Evolutionary conservation across 2,888 invertebrate genomes (phyloP).

Genomic region (Agrilus mali): DNA sequence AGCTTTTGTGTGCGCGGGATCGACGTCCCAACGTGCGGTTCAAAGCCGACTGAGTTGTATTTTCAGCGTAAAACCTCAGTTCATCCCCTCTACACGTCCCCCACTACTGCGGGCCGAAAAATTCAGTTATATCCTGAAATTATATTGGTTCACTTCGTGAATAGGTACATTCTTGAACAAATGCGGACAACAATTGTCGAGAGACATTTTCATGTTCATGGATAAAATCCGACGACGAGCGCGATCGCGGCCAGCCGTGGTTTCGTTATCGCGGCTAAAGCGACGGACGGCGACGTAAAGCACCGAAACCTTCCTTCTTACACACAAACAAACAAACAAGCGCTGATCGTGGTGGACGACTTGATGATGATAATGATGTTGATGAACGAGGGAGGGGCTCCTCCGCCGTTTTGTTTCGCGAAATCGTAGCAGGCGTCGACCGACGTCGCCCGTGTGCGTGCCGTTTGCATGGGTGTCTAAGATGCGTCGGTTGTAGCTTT

Average conservation of each 20-base stretch:
- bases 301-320: no score
- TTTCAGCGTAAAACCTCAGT: constrained; percentile 11
- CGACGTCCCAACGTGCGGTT: constrained; percentile 9
- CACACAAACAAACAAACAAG: neutral
- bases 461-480: no score
- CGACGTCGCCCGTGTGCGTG: no score
- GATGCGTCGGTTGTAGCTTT: no score
- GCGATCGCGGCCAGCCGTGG: neutral
- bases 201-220: neutral
- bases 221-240: no score
- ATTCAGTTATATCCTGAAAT: constrained; percentile 21
- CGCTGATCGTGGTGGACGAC: no score
- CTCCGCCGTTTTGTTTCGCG: no score
- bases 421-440: no score
- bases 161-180: constrained; percentile 15
- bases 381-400: no score
- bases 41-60: constrained; percentile 16
- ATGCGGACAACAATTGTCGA: constrained; percentile 3
- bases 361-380: no score
- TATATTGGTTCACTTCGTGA: constrained; percentile 20
- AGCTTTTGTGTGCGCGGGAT: no score
- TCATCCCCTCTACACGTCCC: constrained; percentile 12
- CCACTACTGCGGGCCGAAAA: constrained; percentile 16
- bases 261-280: neutral
- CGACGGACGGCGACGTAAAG: constrained; percentile 1